Evolutionary conservation across 2,888 invertebrate species (phyloP).

Genomic region (Ecdyonurus torrentis): DNA sequence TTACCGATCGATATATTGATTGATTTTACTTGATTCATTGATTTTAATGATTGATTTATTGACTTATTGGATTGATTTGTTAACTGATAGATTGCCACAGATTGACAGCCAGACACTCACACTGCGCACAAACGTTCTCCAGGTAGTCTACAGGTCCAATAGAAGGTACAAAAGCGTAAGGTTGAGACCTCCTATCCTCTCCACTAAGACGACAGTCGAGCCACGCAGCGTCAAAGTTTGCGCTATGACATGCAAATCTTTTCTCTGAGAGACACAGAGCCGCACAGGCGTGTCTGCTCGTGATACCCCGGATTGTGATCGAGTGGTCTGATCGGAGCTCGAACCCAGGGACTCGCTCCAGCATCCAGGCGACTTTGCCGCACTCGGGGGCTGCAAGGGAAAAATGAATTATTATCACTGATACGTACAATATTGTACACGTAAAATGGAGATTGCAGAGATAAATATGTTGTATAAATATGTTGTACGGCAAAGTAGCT

Average conservation of each 20-base stretch:
- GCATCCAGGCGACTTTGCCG: slow-evolving; percentile 48
- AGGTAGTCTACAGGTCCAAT: slow-evolving; percentile 53
- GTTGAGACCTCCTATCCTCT: slow-evolving; percentile 55
- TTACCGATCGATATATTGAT: too few relatives aligned
- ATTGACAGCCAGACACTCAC: too few relatives aligned
- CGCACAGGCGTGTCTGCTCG: slow-evolving; percentile 51
- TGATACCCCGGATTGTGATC: slow-evolving; percentile 38
- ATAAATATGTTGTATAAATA: too few relatives aligned
- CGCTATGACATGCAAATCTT: slow-evolving; percentile 35
- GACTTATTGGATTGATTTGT: too few relatives aligned
- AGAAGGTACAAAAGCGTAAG: slow-evolving; percentile 48
- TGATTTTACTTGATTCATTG: too few relatives aligned
- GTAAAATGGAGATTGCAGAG: too few relatives aligned
- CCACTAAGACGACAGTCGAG: slow-evolving; percentile 47
- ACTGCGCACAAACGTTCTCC: slow-evolving; percentile 53
- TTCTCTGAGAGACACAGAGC: slow-evolving; percentile 37
- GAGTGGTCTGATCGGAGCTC: slow-evolving; percentile 49
- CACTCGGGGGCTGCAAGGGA: slow-evolving; percentile 35
- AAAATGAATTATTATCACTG: too few relatives aligned
- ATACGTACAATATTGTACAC: too few relatives aligned
- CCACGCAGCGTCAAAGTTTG: slow-evolving; percentile 31
- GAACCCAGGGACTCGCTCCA: slow-evolving; percentile 59
- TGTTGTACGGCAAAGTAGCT: too few relatives aligned
- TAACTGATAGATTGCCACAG: too few relatives aligned
- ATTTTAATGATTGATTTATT: too few relatives aligned